Conservation (phyloP, 2,113 vertebrate genomes). For the Crocuta crocuta region DNA sequence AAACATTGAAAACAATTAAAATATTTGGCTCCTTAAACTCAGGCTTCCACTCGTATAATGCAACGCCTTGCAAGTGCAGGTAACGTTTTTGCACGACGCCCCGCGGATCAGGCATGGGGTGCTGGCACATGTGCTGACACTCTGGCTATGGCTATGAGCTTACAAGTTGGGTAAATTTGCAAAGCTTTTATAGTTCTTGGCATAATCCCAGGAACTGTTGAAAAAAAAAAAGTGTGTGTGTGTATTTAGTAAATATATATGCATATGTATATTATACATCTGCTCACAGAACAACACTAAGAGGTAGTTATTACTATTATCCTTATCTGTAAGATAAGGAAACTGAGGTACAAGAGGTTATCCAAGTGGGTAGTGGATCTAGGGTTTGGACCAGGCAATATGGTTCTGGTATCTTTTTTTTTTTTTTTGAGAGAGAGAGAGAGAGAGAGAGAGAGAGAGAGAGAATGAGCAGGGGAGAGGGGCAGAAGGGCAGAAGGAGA, state of each 20-base stretch:
- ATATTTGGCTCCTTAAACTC: neutral
- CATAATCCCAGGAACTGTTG: neutral
- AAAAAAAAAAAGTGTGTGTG: no score
- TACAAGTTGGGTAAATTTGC: neutral
- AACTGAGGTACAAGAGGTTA: neutral
- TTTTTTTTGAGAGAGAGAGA: no score
- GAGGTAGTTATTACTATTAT: neutral
- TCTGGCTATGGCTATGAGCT: neutral
- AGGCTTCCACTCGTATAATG: neutral
- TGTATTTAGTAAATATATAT: neutral
- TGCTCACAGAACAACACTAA: neutral
- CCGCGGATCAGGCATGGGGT: neutral
- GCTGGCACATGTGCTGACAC: neutral
- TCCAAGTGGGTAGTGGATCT: neutral
- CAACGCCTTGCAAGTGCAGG: neutral
- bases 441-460: no score
- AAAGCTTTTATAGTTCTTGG: neutral
- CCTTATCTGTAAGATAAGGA: constrained; percentile 3
- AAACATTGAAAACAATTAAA: neutral
- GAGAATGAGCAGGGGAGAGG: no score
- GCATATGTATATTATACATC: neutral
- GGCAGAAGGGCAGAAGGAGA: no score
- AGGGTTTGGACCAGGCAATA: neutral
- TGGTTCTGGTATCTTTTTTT: neutral
- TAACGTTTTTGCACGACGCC: neutral